Conservation (phyloP, 2,797 vertebrate genomes). For the Macroramphosus scolopax region DNA sequence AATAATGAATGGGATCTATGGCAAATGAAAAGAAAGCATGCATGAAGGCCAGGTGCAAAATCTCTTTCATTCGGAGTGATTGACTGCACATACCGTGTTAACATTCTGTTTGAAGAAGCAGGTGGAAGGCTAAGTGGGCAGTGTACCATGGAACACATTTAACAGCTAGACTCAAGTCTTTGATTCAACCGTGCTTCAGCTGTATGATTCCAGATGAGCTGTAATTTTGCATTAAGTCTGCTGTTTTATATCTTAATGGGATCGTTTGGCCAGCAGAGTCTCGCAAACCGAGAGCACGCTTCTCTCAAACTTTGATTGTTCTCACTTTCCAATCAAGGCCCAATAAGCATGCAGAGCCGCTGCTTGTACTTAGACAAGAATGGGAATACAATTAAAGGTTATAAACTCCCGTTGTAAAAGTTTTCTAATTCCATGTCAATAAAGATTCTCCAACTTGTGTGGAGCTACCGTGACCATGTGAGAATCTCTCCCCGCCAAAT, state of each 20-base stretch:
- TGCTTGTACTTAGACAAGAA: too few relatives aligned
- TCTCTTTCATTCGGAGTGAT: slow-evolving; percentile 30
- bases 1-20: slow-evolving; percentile 47
- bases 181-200: too few relatives aligned
- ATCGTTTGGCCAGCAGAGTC: too few relatives aligned
- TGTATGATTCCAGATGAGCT: slow-evolving; percentile 26
- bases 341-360: too few relatives aligned
- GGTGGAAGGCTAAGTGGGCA: slow-evolving; percentile 30
- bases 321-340: slow-evolving; percentile 49
- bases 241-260: too few relatives aligned
- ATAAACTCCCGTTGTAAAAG: too few relatives aligned
- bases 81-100: slow-evolving; percentile 27
- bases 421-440: too few relatives aligned
- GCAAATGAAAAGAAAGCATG: slow-evolving; percentile 44
- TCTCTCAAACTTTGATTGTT: slow-evolving; percentile 31
- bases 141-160: slow-evolving; percentile 8
- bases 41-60: slow-evolving; percentile 49
- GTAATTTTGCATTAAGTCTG: slow-evolving; percentile 3
- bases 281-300: too few relatives aligned
- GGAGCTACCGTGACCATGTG: slow-evolving; percentile 28
- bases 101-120: slow-evolving; percentile 38
- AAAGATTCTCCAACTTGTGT: slow-evolving; percentile 18
- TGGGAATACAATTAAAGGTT: too few relatives aligned
- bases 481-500: slow-evolving; percentile 50
- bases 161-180: too few relatives aligned